These are phyloP conservation scores for Caenorhabditis japonica DNA, from an alignment of 2,888 invertebrate genomes.

Conservation along the genomic window DNA sequence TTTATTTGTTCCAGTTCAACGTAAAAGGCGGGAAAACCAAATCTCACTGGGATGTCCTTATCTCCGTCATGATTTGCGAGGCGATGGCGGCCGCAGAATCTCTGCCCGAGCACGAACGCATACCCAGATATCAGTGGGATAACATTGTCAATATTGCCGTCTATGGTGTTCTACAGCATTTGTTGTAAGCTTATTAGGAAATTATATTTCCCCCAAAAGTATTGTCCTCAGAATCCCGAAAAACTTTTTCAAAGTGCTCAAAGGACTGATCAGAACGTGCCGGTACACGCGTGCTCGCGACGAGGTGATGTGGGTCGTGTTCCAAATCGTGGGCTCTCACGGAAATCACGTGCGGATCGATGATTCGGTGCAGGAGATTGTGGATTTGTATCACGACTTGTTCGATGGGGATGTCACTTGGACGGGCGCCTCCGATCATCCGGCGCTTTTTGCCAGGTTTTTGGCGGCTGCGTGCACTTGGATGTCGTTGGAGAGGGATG, in stretches of 20 bases:
- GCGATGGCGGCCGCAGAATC: slow-evolving; percentile 58
- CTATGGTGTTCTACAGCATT: slow-evolving; percentile 36
- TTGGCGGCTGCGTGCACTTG: slow-evolving; percentile 63
- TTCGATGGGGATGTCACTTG: slow-evolving; percentile 51
- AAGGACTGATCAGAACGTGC: slow-evolving; percentile 36
- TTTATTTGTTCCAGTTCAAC: slow-evolving; percentile 15
- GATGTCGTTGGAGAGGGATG: slow-evolving; percentile 48
- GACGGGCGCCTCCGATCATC: slow-evolving; percentile 55
- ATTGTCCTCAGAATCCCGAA: slow-evolving; percentile 10
- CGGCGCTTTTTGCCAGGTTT: slow-evolving; percentile 56
- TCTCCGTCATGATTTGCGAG: slow-evolving; percentile 55
- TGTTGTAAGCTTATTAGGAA: slow-evolving; percentile 19
- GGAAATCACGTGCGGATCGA: slow-evolving; percentile 82
- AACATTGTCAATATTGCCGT: slow-evolving; percentile 53
- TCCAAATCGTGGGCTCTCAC: slow-evolving; percentile 96
- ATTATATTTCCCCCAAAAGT: background rate
- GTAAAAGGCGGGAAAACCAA: no score
- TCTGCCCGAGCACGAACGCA: slow-evolving; percentile 48
- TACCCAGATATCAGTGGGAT: slow-evolving; percentile 64
- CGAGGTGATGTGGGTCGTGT: slow-evolving; percentile 97
- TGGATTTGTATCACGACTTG: slow-evolving; percentile 49
- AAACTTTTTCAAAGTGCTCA: slow-evolving; percentile 38
- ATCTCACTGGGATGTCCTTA: slow-evolving; percentile 40
- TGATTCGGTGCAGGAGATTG: slow-evolving; percentile 47
- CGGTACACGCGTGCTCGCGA: slow-evolving; percentile 87